Conservation (phyloP, 2,888 invertebrate genomes). For the Acanthosepion esculentum region DNA sequence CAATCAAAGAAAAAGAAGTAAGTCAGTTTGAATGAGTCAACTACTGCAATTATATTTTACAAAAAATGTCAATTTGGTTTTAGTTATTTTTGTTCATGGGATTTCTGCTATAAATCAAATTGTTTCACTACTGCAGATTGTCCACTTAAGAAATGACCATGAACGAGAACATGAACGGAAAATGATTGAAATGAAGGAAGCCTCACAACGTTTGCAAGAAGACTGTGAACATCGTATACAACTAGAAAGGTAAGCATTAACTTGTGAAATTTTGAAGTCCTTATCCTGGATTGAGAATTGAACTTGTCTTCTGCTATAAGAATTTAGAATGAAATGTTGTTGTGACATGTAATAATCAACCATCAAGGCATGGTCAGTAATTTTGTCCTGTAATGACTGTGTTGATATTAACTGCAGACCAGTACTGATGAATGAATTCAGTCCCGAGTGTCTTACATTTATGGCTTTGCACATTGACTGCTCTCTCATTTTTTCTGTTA, state of each 20-base stretch:
- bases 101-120: neutral
- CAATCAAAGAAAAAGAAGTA: slow-evolving; percentile 75
- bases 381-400: too few relatives aligned
- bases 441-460: too few relatives aligned
- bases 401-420: too few relatives aligned
- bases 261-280: neutral
- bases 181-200: slow-evolving; percentile 74
- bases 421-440: too few relatives aligned
- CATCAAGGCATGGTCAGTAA: too few relatives aligned
- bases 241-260: slow-evolving; percentile 70
- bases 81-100: neutral
- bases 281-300: too few relatives aligned
- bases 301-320: too few relatives aligned
- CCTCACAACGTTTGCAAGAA: slow-evolving; percentile 74
- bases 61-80: neutral
- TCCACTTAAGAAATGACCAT: slow-evolving; percentile 68
- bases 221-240: slow-evolving; percentile 75
- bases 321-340: too few relatives aligned
- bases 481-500: too few relatives aligned
- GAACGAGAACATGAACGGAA: slow-evolving; percentile 74
- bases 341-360: too few relatives aligned
- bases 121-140: slow-evolving; percentile 60
- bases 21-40: neutral
- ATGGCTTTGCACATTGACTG: too few relatives aligned
- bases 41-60: neutral